phyloP scores from a whole-genome alignment of 2,888 invertebrate species.

The Pecten maximus region DNA sequence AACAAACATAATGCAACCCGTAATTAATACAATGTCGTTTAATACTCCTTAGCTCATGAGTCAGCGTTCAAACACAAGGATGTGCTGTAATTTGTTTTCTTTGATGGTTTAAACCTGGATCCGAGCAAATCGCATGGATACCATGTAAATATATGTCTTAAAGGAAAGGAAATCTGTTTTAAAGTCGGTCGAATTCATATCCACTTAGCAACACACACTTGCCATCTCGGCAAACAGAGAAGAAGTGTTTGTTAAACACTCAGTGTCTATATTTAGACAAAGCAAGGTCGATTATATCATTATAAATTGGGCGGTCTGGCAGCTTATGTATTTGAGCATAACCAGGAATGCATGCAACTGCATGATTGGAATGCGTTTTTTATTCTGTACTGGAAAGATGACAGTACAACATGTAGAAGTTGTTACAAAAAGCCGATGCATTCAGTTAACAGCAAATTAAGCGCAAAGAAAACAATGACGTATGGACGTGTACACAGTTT shows the following conservation, averaged over 20 bases:
- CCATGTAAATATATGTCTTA: background rate
- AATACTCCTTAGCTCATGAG: background rate
- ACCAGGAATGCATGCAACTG: constrained; percentile 35
- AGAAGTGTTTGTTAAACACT: constrained; percentile 26
- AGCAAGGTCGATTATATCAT: constrained; percentile 35
- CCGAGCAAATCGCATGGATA: background rate
- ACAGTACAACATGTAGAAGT: constrained; percentile 29
- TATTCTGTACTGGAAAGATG: constrained; percentile 30
- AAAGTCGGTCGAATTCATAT: constrained; percentile 33
- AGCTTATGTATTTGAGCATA: constrained; percentile 28
- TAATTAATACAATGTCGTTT: background rate
- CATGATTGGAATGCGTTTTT: constrained; percentile 20
- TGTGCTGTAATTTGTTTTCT: background rate
- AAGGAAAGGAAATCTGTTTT: constrained; percentile 19
- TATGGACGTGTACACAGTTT: background rate
- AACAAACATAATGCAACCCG: background rate
- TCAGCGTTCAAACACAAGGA: background rate
- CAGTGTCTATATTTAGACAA: constrained; percentile 14
- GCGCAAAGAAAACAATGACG: constrained; percentile 21
- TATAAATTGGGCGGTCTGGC: constrained; percentile 33
- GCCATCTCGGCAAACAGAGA: constrained; percentile 20
- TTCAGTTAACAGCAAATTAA: constrained; percentile 30
- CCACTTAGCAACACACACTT: constrained; percentile 30
- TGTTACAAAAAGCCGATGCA: constrained; percentile 33
- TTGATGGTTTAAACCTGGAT: background rate